Base-by-base conservation (phyloP, 1,140 invertebrate genomes). In the Musca domestica region DNA sequence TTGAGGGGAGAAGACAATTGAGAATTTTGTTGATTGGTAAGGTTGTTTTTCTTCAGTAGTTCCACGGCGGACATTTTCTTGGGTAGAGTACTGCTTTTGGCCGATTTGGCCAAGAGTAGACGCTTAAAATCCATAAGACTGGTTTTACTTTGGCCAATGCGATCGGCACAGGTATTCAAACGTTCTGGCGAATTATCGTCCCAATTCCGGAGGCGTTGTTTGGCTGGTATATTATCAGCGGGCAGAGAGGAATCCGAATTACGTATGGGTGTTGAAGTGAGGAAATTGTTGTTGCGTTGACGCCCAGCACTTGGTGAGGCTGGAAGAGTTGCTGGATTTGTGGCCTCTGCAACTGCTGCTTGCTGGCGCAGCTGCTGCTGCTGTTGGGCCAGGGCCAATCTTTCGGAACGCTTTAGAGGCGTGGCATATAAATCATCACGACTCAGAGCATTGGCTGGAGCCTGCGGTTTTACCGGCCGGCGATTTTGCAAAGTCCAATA, bases 101-200 rank as follows among this genome's bases (percentile, higher is more conserved):
- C 82, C 67, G 85, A 83, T 82, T 89, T 86, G 83, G 79, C 70
- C 83, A 85, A 83, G 2, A 95, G 82, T 14, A 94, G 80, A 73
- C 90, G 88, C 78, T 95, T 95, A 75, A 95, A 95, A 78, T 94
- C 93, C 73, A 91, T 81, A 66, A 90, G 83, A 1, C 89, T 90
- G 5, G 90, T 92, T 72, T 90, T 86, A 23, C 86, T 86, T n/a
- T 86, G 83, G 68, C 84, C 88, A 72, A 85, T 83, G 66, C 85
- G 83, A 78, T 87, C 86, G 3, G 86, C 83, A 67, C 86, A 87
- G 23, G 84, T 85, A 48, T 83, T 84, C 66, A 84, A 83, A 67
- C 82, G 82, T 76, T 84, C 87, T 73, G 84, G 84, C 68, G 84
- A 84, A 34, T 86, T 72, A 34, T 67, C 78, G 47, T 34, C 72